These are phyloP conservation scores for Ennomos quercinarius DNA, from an alignment of 2,888 invertebrate species.

Conservation along the genomic window DNA sequence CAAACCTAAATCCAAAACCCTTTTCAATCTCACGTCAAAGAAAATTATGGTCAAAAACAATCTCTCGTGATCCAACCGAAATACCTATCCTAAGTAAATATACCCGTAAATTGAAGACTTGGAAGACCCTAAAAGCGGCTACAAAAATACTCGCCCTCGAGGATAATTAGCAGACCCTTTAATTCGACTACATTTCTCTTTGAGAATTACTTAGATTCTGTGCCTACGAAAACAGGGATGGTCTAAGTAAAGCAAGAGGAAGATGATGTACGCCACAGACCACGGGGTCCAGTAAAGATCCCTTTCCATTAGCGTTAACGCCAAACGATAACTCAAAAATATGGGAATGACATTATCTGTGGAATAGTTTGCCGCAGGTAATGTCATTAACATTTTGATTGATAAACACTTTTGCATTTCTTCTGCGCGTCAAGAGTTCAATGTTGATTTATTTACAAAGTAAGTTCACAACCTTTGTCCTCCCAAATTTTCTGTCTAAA, in stretches of 20 bases:
- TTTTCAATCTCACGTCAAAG: not conserved
- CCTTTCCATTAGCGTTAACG: no score
- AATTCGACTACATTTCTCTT: slow-evolving; percentile 53
- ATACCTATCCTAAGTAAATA: slow-evolving; percentile 22
- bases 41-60: slow-evolving; percentile 1
- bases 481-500: slow-evolving; percentile 2
- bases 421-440: no score
- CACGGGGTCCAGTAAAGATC: no score
- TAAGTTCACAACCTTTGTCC: not conserved
- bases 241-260: slow-evolving; percentile 28
- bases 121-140: slow-evolving; percentile 13
- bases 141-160: slow-evolving; percentile 39
- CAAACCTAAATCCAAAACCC: slow-evolving; percentile 5
- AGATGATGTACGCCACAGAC: no score
- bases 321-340: no score
- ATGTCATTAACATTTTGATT: no score
- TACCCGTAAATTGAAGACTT: not conserved
- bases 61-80: not conserved
- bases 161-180: slow-evolving; percentile 53
- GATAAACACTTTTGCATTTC: no score
- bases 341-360: no score
- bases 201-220: slow-evolving; percentile 46
- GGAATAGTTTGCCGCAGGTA: no score
- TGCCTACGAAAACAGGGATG: slow-evolving; percentile 25
- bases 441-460: no score